phyloP scores from a whole-genome alignment of 2,888 invertebrate genomes.

The Clivina fossor region DNA sequence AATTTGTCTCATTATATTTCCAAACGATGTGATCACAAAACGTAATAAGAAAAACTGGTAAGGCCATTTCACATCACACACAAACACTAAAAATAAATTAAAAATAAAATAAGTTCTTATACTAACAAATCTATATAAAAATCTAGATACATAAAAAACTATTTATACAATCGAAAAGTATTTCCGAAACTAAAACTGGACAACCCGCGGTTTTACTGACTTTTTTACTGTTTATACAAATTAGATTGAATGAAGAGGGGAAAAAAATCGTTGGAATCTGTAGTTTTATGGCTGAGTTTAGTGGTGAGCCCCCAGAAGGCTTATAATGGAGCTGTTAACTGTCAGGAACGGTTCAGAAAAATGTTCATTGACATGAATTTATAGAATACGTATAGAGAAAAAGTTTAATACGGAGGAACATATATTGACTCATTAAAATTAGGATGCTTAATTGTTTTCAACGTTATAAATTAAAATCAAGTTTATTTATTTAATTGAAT shows the following conservation, averaged over 20 bases:
- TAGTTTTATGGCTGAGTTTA: slow-evolving; percentile 19
- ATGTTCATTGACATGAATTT: slow-evolving; percentile 5
- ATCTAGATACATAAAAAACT: slow-evolving; percentile 1
- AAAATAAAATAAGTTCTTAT: too few relatives aligned
- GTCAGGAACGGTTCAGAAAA: slow-evolving; percentile 1
- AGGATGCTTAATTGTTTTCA: slow-evolving; percentile 12
- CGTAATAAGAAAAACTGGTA: slow-evolving; percentile 6
- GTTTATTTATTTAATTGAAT: too few relatives aligned
- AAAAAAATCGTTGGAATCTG: slow-evolving; percentile 28
- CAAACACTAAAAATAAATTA: slow-evolving; percentile 13
- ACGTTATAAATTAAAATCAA: slow-evolving; percentile 30
- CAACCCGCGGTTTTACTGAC: slow-evolving; percentile 38
- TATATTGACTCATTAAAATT: neutral
- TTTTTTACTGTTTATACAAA: slow-evolving; percentile 42
- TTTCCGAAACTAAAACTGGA: slow-evolving; percentile 10
- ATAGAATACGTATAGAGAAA: slow-evolving; percentile 7
- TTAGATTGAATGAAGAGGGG: slow-evolving; percentile 38
- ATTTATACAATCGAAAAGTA: slow-evolving; percentile 9
- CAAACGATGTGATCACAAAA: slow-evolving; percentile 8
- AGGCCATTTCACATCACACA: too few relatives aligned
- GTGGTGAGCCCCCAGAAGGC: slow-evolving; percentile 16
- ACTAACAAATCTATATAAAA: neutral
- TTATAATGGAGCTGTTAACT: slow-evolving; percentile 10
- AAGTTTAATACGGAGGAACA: slow-evolving; percentile 15
- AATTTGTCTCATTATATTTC: too few relatives aligned